These are phyloP conservation scores for Ennomos erosarius DNA, from an alignment of 2,888 invertebrate species.

Conservation along the genomic window DNA sequence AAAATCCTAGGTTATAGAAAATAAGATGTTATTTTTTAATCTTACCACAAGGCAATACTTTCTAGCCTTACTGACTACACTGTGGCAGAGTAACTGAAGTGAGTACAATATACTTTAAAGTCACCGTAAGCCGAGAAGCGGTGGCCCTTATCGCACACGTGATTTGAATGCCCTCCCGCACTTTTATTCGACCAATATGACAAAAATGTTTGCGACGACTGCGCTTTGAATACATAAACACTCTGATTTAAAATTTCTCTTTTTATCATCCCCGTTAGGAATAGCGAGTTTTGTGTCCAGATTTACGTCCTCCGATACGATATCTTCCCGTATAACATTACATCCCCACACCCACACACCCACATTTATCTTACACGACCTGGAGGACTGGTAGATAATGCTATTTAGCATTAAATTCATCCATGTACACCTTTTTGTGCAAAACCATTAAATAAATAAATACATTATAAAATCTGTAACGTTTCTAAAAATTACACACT, in stretches of 20 bases:
- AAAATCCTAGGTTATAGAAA: too few relatives aligned
- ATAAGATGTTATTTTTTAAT: too few relatives aligned
- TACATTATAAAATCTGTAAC: too few relatives aligned
- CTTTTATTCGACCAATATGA: slow-evolving; percentile 74
- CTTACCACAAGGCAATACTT: slow-evolving; percentile 6
- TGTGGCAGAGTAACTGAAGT: slow-evolving; percentile 58
- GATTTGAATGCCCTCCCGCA: slow-evolving; percentile 64
- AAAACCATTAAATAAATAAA: too few relatives aligned
- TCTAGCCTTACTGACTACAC: slow-evolving; percentile 22
- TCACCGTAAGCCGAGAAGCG: slow-evolving; percentile 67
- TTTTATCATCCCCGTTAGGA: slow-evolving; percentile 33
- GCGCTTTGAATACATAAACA: slow-evolving; percentile 69
- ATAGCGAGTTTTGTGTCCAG: slow-evolving; percentile 7
- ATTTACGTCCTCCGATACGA: not conserved
- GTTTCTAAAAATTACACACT: too few relatives aligned
- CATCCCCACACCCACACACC: too few relatives aligned
- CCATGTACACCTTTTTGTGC: too few relatives aligned
- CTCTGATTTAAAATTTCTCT: slow-evolving; percentile 49
- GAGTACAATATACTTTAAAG: slow-evolving; percentile 75
- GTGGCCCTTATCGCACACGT: slow-evolving; percentile 74
- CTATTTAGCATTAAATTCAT: too few relatives aligned
- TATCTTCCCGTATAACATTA: too few relatives aligned
- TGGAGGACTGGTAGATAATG: too few relatives aligned
- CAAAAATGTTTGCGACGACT: slow-evolving; percentile 70
- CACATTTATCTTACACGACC: too few relatives aligned